Conservation (phyloP, 2,888 invertebrate species). For the Macrophya annulata region DNA sequence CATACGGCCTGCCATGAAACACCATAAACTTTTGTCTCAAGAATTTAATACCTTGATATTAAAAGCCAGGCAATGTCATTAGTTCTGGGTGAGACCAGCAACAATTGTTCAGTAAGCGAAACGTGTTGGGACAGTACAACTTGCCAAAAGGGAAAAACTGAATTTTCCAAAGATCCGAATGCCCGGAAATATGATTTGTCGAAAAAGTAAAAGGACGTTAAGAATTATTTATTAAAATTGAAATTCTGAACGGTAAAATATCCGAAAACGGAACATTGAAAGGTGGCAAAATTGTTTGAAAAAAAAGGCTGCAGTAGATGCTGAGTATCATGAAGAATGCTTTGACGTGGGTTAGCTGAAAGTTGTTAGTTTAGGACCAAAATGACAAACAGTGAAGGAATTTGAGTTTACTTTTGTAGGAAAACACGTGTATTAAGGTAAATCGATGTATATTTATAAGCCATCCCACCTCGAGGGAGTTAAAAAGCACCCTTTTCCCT, state of each 20-base stretch:
- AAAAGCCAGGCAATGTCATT: neutral
- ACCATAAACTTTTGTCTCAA: neutral
- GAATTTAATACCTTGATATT: neutral
- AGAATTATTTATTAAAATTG: neutral
- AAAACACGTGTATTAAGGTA: constrained; percentile 67
- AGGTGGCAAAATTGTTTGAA: neutral
- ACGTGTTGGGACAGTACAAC: neutral
- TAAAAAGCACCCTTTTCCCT: neutral
- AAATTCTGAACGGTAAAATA: neutral
- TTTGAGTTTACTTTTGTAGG: constrained; percentile 66
- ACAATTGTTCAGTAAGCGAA: neutral
- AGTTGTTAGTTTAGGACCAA: constrained; percentile 73
- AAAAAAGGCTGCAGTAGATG: neutral
- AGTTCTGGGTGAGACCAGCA: neutral
- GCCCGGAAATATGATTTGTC: no score
- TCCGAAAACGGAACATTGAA: neutral
- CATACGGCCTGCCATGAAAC: neutral
- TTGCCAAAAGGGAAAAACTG: neutral
- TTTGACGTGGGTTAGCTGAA: constrained; percentile 60
- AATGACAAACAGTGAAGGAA: constrained; percentile 65
- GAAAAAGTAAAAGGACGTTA: no score
- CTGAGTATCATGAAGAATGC: neutral
- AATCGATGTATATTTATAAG: constrained; percentile 6
- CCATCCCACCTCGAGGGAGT: neutral
- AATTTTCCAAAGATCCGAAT: no score